Evolutionary conservation across 2,888 invertebrate genomes (phyloP).

Genomic region (Lithophane socia): DNA sequence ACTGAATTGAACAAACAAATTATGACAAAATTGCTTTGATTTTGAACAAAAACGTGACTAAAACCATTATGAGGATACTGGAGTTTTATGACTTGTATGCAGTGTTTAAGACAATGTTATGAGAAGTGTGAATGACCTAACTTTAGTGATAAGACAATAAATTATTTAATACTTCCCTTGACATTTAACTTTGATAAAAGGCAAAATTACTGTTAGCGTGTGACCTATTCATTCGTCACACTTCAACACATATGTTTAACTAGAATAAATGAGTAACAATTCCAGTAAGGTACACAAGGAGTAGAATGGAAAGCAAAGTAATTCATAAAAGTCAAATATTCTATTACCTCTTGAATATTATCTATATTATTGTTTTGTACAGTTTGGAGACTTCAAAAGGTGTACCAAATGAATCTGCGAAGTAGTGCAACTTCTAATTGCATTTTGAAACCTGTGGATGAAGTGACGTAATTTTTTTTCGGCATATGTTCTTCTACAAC

Average conservation of each 20-base stretch:
- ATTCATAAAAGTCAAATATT: background rate
- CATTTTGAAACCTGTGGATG: constrained; percentile 44
- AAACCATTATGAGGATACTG: constrained; percentile 6
- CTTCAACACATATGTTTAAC: constrained; percentile 36
- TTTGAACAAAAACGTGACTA: constrained; percentile 34
- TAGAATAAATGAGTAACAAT: constrained; percentile 47
- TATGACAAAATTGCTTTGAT: constrained; percentile 26
- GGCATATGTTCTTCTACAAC: constrained; percentile 11
- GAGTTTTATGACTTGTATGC: background rate
- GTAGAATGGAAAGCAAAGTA: constrained; percentile 5
- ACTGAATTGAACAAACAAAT: constrained; percentile 34
- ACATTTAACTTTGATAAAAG: constrained; percentile 29
- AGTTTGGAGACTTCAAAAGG: background rate
- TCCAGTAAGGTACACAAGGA: constrained; percentile 12
- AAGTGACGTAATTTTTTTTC: constrained; percentile 58
- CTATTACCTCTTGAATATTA: background rate
- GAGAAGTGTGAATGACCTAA: constrained; percentile 24
- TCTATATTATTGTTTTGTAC: background rate
- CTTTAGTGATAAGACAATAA: constrained; percentile 29
- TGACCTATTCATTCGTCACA: constrained; percentile 43
- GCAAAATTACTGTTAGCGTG: constrained; percentile 19
- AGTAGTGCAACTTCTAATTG: constrained; percentile 24
- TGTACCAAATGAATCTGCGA: background rate
- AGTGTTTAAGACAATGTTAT: constrained; percentile 3
- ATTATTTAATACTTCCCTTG: constrained; percentile 34